Evolutionary conservation across 2,113 vertebrate species (phyloP).

Genomic region (Urocynchramus pylzowi): DNA sequence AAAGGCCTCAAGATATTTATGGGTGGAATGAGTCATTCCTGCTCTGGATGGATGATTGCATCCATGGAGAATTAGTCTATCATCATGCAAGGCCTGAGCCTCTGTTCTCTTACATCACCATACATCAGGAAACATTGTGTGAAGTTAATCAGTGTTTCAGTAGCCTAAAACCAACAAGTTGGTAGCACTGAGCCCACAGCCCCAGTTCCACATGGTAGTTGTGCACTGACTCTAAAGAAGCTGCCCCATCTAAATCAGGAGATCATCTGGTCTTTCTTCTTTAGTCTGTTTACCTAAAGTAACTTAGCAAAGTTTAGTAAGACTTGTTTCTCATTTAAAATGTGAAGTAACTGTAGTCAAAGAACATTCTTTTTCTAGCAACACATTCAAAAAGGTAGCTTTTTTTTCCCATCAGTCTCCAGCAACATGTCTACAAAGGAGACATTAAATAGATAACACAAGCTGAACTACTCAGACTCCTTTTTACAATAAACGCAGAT

Average conservation of each 20-base stretch:
- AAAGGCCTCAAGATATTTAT: conserved; percentile 6
- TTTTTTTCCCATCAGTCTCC: not conserved
- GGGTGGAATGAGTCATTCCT: conserved; percentile 16
- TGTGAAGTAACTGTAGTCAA: not conserved
- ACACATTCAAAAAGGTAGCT: not conserved
- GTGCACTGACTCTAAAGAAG: not conserved
- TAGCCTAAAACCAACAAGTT: not conserved
- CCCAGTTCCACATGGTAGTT: rapidly evolving
- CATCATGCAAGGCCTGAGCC: not conserved
- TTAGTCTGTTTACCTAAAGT: not conserved
- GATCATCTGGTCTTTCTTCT: not conserved
- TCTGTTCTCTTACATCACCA: not conserved
- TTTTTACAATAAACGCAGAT: not conserved
- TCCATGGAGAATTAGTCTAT: conserved; percentile 5
- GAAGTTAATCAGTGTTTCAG: not conserved
- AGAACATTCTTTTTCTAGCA: not conserved
- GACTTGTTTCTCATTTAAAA: not conserved
- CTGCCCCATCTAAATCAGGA: not conserved
- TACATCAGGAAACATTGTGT: not conserved
- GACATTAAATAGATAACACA: not conserved
- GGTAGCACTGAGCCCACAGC: not conserved
- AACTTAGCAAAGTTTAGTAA: not conserved
- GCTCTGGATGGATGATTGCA: not conserved
- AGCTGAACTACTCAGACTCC: not conserved
- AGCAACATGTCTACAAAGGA: not conserved